Percentiles rank a stretch among this genome's conserved stretches.
Evolutionary conservation across 2,888 invertebrate genomes (phyloP).

Genomic region (Zeuzera pyrina): DNA sequence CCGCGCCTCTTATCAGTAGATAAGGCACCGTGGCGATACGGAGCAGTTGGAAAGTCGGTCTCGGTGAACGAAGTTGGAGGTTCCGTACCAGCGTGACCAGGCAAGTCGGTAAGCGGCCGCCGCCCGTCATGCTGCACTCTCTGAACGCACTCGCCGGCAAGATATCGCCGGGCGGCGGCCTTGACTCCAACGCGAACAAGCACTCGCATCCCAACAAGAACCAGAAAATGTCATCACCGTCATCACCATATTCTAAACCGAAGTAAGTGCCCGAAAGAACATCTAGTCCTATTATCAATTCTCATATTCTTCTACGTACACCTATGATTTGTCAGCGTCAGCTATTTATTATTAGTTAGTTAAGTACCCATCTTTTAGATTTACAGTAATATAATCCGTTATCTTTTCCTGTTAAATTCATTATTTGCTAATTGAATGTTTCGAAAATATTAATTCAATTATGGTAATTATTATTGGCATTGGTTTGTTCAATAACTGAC

Average conservation of each 20-base stretch:
- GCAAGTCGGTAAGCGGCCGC: conserved; percentile 64
- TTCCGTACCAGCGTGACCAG: conserved; percentile 61
- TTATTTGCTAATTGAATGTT: too few species aligned
- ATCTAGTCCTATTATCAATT: too few species aligned
- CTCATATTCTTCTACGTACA: too few species aligned
- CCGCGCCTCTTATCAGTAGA: conserved; percentile 70
- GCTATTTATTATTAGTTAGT: too few species aligned
- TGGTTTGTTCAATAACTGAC: too few species aligned
- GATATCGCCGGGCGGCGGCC: conserved; percentile 85
- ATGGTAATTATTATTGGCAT: too few species aligned
- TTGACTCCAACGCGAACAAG: conserved; percentile 80
- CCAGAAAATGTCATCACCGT: conserved; percentile 57
- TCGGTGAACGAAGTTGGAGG: conserved; percentile 44
- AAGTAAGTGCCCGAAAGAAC: conserved; percentile 62
- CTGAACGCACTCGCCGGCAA: conserved; percentile 92
- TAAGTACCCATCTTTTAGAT: too few species aligned
- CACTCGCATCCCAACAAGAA: conserved; percentile 69
- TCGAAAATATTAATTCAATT: too few species aligned
- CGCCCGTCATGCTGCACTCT: conserved; percentile 90
- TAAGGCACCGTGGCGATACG: conserved; percentile 65
- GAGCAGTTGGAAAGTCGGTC: conserved; percentile 29
- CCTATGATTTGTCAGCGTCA: too few species aligned
- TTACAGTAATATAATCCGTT: too few species aligned
- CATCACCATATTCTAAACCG: conserved; percentile 65
- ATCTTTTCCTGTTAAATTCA: too few species aligned